phyloP scores from a whole-genome alignment of 2,113 vertebrate genomes.

The Zosterops pallidus region DNA sequence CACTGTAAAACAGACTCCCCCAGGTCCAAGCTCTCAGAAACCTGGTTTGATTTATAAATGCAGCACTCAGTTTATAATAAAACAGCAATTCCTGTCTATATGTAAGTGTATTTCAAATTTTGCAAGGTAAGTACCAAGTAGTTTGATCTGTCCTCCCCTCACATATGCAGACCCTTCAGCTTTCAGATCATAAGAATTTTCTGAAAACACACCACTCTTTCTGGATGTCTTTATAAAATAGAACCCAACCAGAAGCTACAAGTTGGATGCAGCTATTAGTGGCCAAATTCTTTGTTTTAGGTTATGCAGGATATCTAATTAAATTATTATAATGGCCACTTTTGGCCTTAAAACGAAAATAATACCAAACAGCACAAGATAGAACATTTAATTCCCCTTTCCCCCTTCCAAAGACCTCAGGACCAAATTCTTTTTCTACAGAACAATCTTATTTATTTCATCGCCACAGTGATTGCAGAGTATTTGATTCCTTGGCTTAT shows the following conservation, averaged over 20 bases:
- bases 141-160: not conserved
- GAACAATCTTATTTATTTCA: slow-evolving; percentile 2
- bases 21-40: not conserved
- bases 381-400: not conserved
- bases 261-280: not conserved
- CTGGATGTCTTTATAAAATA: not conserved
- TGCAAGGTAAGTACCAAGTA: not conserved
- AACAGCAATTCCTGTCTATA: not conserved
- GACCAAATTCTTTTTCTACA: not conserved
- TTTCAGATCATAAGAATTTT: not conserved
- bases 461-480: not conserved
- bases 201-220: not conserved
- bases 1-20: not conserved
- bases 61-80: not conserved
- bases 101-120: not conserved
- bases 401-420: not conserved
- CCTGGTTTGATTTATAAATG: not conserved
- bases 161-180: not conserved
- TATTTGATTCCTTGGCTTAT: not conserved
- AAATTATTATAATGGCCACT: not conserved
- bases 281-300: not conserved
- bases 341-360: not conserved
- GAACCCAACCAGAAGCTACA: not conserved
- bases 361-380: not conserved
- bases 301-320: not conserved